Evolutionary conservation across 2,797 vertebrate genomes (phyloP).

Genomic region (Eospalax fontanierii): DNA sequence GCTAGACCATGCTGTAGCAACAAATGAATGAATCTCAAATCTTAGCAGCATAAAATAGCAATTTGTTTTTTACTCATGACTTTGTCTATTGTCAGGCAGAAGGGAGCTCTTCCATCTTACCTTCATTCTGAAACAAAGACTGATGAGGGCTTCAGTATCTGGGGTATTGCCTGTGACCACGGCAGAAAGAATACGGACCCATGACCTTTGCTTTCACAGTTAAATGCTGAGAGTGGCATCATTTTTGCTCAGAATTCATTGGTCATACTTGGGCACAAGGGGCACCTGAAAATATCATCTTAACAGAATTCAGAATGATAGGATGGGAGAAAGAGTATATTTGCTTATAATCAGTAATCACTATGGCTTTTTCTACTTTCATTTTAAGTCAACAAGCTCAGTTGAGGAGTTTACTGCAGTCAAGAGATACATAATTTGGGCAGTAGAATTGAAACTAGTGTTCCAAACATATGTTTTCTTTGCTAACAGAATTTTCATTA

Average conservation of each 20-base stretch:
- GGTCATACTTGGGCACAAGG: background rate
- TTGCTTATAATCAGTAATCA: background rate
- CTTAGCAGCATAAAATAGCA: background rate
- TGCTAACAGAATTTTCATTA: constrained; percentile 40
- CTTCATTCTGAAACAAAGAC: constrained; percentile 18
- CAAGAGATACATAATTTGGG: constrained; percentile 27
- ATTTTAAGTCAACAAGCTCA: constrained; percentile 26
- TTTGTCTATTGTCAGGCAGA: constrained; percentile 3
- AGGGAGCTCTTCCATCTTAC: background rate
- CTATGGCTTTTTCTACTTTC: background rate
- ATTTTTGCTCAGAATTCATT: constrained; percentile 19
- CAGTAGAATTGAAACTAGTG: background rate
- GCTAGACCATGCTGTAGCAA: background rate
- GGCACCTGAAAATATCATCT: background rate
- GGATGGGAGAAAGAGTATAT: background rate
- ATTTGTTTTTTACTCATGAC: background rate
- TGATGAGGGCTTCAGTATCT: background rate
- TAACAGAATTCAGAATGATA: background rate
- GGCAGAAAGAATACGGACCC: background rate
- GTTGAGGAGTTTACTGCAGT: background rate
- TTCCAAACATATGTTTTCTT: background rate
- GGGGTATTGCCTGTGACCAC: background rate
- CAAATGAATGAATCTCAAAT: constrained; percentile 2
- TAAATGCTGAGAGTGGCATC: background rate
- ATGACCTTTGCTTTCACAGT: background rate